Conservation (phyloP, 2,113 vertebrate species). For the Orcinus orca region DNA sequence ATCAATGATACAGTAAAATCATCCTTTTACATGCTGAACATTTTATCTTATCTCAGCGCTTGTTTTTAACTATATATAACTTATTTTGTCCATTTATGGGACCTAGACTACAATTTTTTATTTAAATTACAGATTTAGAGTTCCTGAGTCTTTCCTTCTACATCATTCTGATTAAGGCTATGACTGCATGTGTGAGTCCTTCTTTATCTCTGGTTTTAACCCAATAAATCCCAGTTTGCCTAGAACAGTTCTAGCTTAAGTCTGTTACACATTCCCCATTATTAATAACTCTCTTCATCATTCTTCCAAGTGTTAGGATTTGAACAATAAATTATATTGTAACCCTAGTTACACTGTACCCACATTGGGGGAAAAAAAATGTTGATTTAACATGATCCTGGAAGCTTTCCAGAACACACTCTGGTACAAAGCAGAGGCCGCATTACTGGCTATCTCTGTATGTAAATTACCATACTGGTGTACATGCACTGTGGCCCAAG, state of each 20-base stretch:
- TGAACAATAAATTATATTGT: neutral
- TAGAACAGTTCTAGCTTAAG: neutral
- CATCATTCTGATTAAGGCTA: neutral
- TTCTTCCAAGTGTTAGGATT: neutral
- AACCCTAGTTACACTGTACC: neutral
- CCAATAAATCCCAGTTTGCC: neutral
- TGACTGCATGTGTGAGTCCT: neutral
- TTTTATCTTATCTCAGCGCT: neutral
- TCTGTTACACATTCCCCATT: neutral
- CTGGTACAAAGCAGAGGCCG: neutral
- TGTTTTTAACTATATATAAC: neutral
- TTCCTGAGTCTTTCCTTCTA: neutral
- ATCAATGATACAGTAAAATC: neutral
- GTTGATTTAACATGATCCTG: neutral
- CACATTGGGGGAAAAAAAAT: neutral
- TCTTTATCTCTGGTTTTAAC: constrained; percentile 7
- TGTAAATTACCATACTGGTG: neutral
- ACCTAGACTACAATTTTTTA: neutral
- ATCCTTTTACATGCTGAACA: neutral
- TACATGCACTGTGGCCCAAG: neutral
- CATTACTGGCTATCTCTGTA: neutral
- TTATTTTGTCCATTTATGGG: constrained; percentile 1
- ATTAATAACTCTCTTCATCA: neutral
- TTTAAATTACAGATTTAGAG: constrained; percentile 4
- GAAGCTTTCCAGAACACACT: neutral